These are phyloP conservation scores for Clamator glandarius DNA, from an alignment of 2,797 vertebrate species.

Conservation along the genomic window DNA sequence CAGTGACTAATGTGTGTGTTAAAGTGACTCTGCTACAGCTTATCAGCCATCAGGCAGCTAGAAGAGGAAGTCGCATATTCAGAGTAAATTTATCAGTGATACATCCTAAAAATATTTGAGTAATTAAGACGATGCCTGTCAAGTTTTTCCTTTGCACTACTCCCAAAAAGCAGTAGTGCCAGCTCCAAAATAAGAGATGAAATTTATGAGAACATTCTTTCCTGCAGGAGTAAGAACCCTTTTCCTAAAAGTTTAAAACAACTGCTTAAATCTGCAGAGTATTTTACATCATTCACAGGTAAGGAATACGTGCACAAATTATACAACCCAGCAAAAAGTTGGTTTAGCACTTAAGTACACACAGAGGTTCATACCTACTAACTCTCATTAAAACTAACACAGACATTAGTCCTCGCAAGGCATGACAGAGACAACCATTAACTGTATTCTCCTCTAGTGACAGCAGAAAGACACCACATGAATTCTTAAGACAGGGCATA, in stretches of 20 bases:
- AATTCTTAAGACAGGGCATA: background rate
- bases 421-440: background rate
- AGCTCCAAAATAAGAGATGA: background rate
- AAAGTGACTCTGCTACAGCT: background rate
- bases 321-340: background rate
- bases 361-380: background rate
- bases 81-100: background rate
- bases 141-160: background rate
- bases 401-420: background rate
- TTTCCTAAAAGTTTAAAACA: background rate
- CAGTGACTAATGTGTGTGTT: conserved; percentile 48
- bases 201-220: background rate
- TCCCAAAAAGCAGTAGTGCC: background rate
- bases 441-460: background rate
- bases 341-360: background rate
- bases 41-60: background rate
- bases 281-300: background rate
- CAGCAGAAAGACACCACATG: background rate
- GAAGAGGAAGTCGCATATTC: background rate
- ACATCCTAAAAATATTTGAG: background rate
- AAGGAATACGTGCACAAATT: background rate
- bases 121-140: background rate
- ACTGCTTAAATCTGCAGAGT: background rate
- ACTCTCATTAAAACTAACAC: background rate
- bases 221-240: background rate